phyloP scores from a whole-genome alignment of 2,113 vertebrate genomes.

The Galbula dea region DNA sequence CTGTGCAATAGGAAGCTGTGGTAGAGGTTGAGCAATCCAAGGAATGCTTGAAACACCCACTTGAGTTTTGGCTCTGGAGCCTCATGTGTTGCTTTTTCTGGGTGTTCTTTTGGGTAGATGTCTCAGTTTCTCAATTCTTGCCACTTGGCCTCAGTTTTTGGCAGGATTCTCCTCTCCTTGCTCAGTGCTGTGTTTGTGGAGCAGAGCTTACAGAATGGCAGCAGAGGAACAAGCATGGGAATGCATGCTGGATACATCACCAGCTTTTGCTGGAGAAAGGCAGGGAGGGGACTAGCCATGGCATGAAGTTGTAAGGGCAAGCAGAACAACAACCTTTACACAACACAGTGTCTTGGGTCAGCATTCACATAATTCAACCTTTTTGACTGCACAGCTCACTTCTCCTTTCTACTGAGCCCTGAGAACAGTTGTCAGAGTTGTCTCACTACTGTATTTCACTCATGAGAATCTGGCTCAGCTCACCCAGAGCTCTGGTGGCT shows the following conservation, averaged over 20 bases:
- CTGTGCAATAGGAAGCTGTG: conserved; percentile 28
- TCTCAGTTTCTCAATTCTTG: conserved; percentile 1
- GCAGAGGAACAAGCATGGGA: background rate
- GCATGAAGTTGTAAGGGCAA: background rate
- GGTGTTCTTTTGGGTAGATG: background rate
- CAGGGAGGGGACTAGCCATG: background rate
- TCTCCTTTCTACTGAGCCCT: background rate
- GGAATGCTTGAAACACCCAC: conserved; percentile 41
- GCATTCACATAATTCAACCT: background rate
- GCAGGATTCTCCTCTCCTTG: background rate
- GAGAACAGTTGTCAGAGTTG: too few species aligned
- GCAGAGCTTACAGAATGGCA: background rate
- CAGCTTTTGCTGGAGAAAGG: background rate
- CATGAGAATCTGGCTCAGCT: background rate
- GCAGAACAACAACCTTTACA: background rate
- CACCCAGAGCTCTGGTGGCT: background rate
- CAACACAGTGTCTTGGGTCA: background rate
- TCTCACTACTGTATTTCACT: background rate
- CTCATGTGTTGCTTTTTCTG: background rate
- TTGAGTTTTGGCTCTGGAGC: conserved; percentile 9
- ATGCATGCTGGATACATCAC: background rate
- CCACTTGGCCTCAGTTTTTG: background rate
- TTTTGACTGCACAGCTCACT: background rate
- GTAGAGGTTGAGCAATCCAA: conserved; percentile 26
- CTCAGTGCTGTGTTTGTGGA: background rate